Conservation (phyloP, 1,140 invertebrate genomes). For the Drosophila cardini region DNA sequence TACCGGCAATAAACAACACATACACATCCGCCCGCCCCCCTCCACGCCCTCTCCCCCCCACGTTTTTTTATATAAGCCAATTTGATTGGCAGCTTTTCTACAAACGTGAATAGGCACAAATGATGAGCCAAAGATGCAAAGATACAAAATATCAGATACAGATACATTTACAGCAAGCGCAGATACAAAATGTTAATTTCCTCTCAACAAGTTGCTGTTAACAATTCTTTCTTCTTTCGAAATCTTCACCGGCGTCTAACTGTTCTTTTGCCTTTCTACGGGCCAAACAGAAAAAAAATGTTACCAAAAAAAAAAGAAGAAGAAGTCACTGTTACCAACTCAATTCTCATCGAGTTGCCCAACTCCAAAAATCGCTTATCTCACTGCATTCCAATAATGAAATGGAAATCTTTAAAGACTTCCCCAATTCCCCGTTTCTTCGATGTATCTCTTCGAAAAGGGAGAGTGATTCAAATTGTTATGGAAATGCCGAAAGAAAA, state of each 20-base stretch:
- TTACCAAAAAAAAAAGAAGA: neutral
- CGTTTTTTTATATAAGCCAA: too few species aligned
- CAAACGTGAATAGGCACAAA: conserved; percentile 9
- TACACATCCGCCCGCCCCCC: neutral
- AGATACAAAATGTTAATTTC: conserved; percentile 70
- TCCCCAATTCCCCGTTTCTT: conserved; percentile 17
- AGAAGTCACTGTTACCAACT: conserved; percentile 12
- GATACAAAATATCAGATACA: conserved; percentile 21
- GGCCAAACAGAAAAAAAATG: neutral
- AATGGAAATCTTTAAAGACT: conserved; percentile 60
- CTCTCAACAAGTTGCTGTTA: conserved; percentile 34
- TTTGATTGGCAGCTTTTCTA: conserved; percentile 51
- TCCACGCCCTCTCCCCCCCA: too few species aligned
- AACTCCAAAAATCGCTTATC: too few species aligned
- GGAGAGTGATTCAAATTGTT: conserved; percentile 15
- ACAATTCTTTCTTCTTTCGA: conserved; percentile 28
- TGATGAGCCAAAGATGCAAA: conserved; percentile 16
- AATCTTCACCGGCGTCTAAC: conserved; percentile 59
- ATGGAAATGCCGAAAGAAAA: too few species aligned
- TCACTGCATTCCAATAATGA: conserved; percentile 67
- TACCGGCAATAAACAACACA: conserved; percentile 25
- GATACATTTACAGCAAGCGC: conserved; percentile 26
- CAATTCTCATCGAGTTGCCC: neutral
- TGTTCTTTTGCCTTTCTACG: conserved; percentile 79
- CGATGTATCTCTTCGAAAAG: conserved; percentile 9